Evolutionary conservation across 2,888 invertebrate species (phyloP), one percentile per base, ranked within the genome.

Genomic region (Hofmannophila pseudospretella): DNA sequence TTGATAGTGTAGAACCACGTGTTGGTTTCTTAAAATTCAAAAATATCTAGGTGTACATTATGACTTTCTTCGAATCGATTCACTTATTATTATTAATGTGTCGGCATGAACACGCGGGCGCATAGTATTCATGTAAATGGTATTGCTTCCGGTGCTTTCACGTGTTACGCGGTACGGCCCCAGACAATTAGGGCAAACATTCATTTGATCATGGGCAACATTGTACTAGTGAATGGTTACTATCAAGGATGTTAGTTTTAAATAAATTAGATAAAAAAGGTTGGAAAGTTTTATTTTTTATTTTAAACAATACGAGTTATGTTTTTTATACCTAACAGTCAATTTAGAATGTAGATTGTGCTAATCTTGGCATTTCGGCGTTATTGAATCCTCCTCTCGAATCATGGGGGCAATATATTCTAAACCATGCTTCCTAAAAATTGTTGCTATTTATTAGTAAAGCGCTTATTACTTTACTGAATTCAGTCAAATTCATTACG

Each of bases 121-220:
- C 52, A 54, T 48, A 47, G 41, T 49, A 44, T 54, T 56, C 51
- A 57, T 58, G 44, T 51, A 51, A 47, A 52, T 54, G 52, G 51
- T 53, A 49, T 57, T 54, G 56, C 64, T 64, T 69, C 69, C 67
- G 65, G 57, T 58, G 61, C 56, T 67, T 67, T 67, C 58, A 65
- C 59, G 49, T 51, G 49, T 19, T 50, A 48, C 31, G 19, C 36
- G 31, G 12, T 13, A 13, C 12, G 30, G 19, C 30, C 22, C 7
- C 29, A 20, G 11, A 27, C 35, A 19, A 34, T 34, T 29, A 35
- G 35, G 29, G 29, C 29, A 35, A 35, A 35, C 29, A 35, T 4
- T 16, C 9, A 2, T 22, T 30, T 30, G 30, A 13, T 13, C 30
- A 30, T 9, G 8, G 11, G 12, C 12, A 5, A 27, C 12, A 27